Percentiles rank a stretch among this genome's conserved stretches.
Evolutionary conservation across 2,888 invertebrate species (phyloP).

Genomic region (Rapana venosa): DNA sequence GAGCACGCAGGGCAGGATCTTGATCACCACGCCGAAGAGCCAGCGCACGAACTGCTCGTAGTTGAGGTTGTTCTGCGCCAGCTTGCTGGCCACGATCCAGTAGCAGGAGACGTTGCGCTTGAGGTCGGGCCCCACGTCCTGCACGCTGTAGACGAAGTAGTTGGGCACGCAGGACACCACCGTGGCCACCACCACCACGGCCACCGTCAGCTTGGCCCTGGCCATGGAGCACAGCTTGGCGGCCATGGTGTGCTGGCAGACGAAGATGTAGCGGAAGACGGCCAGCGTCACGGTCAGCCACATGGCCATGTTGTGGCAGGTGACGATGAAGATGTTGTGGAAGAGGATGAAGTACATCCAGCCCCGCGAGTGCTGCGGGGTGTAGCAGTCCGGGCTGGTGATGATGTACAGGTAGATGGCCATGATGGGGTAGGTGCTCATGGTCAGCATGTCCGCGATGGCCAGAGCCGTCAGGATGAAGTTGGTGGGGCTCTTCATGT

Average conservation of each 20-base stretch:
- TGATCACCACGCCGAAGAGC: slow-evolving; percentile 95
- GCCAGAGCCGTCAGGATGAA: slow-evolving; percentile 91
- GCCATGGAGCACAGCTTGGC: slow-evolving; percentile 72
- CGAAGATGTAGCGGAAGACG: slow-evolving; percentile 89
- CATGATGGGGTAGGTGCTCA: slow-evolving; percentile 89
- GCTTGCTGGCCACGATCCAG: slow-evolving; percentile 66
- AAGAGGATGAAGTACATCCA: slow-evolving; percentile 75
- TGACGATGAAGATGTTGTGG: slow-evolving; percentile 75
- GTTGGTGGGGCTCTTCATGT: slow-evolving; percentile 94
- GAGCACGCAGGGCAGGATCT: slow-evolving; percentile 92
- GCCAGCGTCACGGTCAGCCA: slow-evolving; percentile 95
- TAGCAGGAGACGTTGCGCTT: slow-evolving; percentile 55
- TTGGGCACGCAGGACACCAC: slow-evolving; percentile 75
- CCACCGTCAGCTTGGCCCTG: slow-evolving; percentile 73
- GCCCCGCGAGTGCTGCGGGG: slow-evolving; percentile 64
- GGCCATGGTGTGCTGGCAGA: slow-evolving; percentile 76
- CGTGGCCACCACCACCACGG: slow-evolving; percentile 67
- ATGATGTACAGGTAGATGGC: slow-evolving; percentile 72
- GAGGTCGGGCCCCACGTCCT: slow-evolving; percentile 38
- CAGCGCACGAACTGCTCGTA: slow-evolving; percentile 86
- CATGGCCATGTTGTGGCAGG: slow-evolving; percentile 90
- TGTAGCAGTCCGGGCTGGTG: slow-evolving; percentile 54
- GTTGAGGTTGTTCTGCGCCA: slow-evolving; percentile 59
- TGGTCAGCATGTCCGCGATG: slow-evolving; percentile 93
- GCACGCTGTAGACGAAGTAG: slow-evolving; percentile 71